Base-by-base conservation (phyloP, 2,888 invertebrate genomes). In the Erebia aethiops region DNA sequence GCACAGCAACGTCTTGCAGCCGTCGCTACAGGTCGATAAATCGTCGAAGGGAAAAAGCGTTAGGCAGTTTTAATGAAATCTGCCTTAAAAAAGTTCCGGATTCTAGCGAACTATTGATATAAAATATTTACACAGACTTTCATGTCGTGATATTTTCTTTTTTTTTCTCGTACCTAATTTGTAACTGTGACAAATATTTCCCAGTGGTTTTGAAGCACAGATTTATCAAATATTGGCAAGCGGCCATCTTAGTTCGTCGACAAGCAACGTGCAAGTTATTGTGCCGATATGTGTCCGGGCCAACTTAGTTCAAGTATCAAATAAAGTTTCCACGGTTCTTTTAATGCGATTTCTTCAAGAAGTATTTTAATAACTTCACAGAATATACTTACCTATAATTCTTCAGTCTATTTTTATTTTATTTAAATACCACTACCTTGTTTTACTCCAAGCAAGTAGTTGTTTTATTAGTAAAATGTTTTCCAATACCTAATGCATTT, bases 171-270 rank as follows among this genome's bases (percentile, higher is more conserved):
- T 18, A n/a, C n/a, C n/a, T n/a, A 43, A 58, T 58, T 35, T 52
- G 9, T 54, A 21, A 51, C 56, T 57, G n/a, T 56, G 46, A 58
- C 57, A 58, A 57, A 67, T 67, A 67, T 51, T 58, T 58, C 51
- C 58, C 3, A 67, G 67, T 51, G 46, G 21, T n/a, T 52, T 26
- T 43, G 21, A 18, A 26, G 51, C 51, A 41, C n/a, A 13, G 46
- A 63, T 56, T 13, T 63, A 63, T 69, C 43, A 49, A 18, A 54
- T 57, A 26, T 69, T 69, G 69, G 69, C 69, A 56, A 63, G 62
- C 56, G 26, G 69, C 69, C 69, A 69, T 69, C 21, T 63, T 69
- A 46, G 62, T 69, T 63, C 18, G 26, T 63, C 67, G 49, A 67
- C 58, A 26, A 35, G 58, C 58, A 58, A 35, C 58, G 26, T 51